These are phyloP conservation scores for Xiphias gladius DNA, from an alignment of 2,113 vertebrate genomes.

Conservation along the genomic window DNA sequence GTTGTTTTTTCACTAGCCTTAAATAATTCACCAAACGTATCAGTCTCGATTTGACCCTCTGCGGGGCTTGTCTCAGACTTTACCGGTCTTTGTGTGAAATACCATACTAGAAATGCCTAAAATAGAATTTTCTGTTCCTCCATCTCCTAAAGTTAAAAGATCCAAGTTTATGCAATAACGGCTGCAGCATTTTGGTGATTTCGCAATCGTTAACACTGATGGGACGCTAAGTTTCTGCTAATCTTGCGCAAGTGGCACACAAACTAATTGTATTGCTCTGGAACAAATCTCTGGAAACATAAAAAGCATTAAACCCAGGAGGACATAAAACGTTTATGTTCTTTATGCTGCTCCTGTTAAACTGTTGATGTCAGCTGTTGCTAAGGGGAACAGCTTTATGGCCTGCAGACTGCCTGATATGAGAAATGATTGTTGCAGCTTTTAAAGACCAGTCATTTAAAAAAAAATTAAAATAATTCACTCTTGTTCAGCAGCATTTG, in stretches of 20 bases:
- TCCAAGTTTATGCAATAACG: slow-evolving; percentile 44
- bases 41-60: not conserved
- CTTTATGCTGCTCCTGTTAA: not conserved
- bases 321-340: not conserved
- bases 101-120: slow-evolving; percentile 14
- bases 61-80: not conserved
- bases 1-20: slow-evolving; percentile 6
- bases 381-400: not conserved
- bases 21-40: slow-evolving; percentile 5
- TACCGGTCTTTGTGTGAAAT: slow-evolving; percentile 15
- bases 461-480: not conserved
- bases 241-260: not conserved
- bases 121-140: slow-evolving; percentile 25
- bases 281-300: not conserved
- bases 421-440: not conserved
- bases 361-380: slow-evolving; percentile 6
- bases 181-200: not conserved
- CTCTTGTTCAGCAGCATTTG: not conserved
- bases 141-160: not conserved
- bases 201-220: slow-evolving; percentile 26
- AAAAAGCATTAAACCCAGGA: not conserved
- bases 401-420: not conserved
- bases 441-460: not conserved
- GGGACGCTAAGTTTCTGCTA: not conserved
- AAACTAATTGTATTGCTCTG: not conserved